These are phyloP conservation scores for Halotydeus destructor DNA, from an alignment of 1,140 invertebrate genomes.

Conservation along the genomic window DNA sequence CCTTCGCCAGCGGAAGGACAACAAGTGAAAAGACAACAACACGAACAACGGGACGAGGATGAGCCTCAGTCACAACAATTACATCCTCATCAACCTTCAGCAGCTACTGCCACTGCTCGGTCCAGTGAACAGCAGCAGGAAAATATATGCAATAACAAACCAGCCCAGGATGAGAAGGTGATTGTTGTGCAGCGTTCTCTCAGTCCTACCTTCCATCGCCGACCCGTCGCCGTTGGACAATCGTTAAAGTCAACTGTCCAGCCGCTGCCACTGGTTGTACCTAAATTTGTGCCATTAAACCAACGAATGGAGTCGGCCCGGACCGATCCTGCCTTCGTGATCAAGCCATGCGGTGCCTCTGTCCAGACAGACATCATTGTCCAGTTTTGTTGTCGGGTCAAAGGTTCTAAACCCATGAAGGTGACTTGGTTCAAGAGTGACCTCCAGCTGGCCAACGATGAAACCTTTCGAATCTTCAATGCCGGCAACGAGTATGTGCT, in stretches of 20 bases:
- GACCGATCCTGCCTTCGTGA: conserved; percentile 1
- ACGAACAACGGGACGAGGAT: too few species aligned
- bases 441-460: not conserved
- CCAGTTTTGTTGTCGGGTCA: conserved; percentile 9
- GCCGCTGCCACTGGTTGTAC: conserved; percentile 4
- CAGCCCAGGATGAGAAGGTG: not conserved
- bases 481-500: conserved; percentile 10
- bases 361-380: conserved; percentile 8
- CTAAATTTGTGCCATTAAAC: conserved; percentile 10
- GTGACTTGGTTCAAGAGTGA: conserved; percentile 13
- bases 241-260: not conserved
- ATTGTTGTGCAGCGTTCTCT: not conserved
- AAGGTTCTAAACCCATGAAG: conserved; percentile 5
- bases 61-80: too few species aligned
- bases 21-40: too few species aligned
- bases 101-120: not conserved
- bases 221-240: too few species aligned
- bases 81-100: not conserved
- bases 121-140: not conserved
- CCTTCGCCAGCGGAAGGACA: too few species aligned
- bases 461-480: not conserved
- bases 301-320: not conserved
- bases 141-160: not conserved
- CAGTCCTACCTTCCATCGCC: too few species aligned
- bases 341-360: conserved; percentile 6